These are phyloP conservation scores for Galendromus occidentalis DNA, from an alignment of 1,140 invertebrate species.

Conservation along the genomic window DNA sequence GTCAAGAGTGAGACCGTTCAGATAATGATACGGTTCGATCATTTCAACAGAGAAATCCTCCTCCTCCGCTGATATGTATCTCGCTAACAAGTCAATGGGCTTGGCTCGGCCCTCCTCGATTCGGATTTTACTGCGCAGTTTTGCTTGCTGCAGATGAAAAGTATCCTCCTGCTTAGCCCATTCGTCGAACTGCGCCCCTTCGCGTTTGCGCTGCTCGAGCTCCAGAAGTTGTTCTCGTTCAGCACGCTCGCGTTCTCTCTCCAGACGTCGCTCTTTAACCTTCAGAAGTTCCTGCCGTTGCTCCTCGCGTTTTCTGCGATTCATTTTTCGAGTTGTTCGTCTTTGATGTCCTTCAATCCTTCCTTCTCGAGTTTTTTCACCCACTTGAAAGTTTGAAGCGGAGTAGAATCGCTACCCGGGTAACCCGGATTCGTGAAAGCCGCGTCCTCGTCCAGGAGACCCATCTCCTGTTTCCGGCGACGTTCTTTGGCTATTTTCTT, in stretches of 20 bases:
- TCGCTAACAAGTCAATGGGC: conserved; percentile 88
- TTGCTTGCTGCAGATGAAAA: conserved; percentile 71
- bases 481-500: conserved; percentile 85
- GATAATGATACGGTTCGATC: conserved; percentile 90
- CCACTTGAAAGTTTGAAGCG: conserved; percentile 88
- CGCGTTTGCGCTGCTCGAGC: conserved; percentile 56
- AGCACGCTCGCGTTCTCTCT: conserved; percentile 71
- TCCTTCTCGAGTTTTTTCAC: conserved; percentile 87
- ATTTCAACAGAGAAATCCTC: conserved; percentile 67
- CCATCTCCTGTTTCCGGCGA: conserved; percentile 67
- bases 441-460: conserved; percentile 79
- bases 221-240: conserved; percentile 73
- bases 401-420: conserved; percentile 88
- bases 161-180: conserved; percentile 87
- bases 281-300: conserved; percentile 33
- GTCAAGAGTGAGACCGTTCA: conserved; percentile 68
- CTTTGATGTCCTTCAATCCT: conserved; percentile 53
- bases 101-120: conserved; percentile 91
- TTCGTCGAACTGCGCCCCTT: conserved; percentile 75
- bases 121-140: conserved; percentile 70
- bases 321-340: conserved; percentile 66
- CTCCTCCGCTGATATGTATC: conserved; percentile 83
- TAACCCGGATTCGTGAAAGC: conserved; percentile 96
- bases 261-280: conserved; percentile 69
- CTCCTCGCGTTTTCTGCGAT: conserved; percentile 67